Conservation (phyloP, 64 coral and sea anemone species). For the Stichodactyla helianthus region DNA sequence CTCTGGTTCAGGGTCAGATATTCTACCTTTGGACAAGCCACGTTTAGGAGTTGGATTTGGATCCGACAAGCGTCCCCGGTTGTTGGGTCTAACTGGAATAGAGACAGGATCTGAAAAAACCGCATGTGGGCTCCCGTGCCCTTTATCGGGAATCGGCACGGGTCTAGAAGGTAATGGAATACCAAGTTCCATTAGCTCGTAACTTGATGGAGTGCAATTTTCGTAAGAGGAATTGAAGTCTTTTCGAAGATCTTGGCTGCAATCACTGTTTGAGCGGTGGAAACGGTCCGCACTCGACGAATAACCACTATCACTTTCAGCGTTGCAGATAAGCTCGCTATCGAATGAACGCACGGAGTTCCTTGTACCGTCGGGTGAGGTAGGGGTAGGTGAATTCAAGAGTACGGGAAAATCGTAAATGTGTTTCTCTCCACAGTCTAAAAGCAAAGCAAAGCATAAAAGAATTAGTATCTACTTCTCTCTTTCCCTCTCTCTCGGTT, state of each 20-base stretch:
- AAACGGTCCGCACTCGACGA: slow-evolving; percentile 65
- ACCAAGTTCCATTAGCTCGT: slow-evolving; percentile 11
- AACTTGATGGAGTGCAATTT: slow-evolving; percentile 3
- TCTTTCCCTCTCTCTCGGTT: no score
- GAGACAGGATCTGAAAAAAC: not conserved
- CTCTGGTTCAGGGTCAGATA: not conserved
- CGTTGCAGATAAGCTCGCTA: slow-evolving; percentile 58
- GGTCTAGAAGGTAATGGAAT: not conserved
- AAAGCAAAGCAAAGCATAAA: not conserved
- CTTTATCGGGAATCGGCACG: not conserved
- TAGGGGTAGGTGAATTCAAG: not conserved
- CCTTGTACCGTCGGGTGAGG: slow-evolving; percentile 12
- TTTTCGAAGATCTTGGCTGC: not conserved
- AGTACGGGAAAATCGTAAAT: slow-evolving; percentile 67
- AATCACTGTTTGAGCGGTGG: slow-evolving; percentile 17
- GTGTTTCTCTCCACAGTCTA: slow-evolving; percentile 69
- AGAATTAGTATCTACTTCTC: not conserved
- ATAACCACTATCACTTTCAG: slow-evolving; percentile 77
- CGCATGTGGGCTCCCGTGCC: not conserved
- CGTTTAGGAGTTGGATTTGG: not conserved
- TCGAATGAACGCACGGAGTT: slow-evolving; percentile 48
- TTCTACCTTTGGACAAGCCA: slow-evolving; percentile 1
- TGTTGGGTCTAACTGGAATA: not conserved
- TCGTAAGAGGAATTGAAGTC: slow-evolving; percentile 21
- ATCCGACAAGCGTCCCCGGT: not conserved